These are phyloP conservation scores for Mormyrus iriodes DNA, from an alignment of 2,113 vertebrate species.

Conservation along the genomic window DNA sequence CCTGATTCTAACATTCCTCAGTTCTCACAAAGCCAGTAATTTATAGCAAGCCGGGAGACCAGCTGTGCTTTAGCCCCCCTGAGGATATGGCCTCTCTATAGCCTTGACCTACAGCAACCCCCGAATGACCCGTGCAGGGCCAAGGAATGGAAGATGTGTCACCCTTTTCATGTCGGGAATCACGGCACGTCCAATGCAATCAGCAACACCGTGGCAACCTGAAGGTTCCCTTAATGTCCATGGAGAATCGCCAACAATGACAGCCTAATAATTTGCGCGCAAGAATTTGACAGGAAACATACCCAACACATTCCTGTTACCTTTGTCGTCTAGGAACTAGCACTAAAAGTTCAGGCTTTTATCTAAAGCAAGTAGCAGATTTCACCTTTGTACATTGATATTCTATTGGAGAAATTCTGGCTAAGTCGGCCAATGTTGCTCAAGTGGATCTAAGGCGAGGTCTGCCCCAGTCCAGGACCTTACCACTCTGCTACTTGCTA, in stretches of 20 bases:
- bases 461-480: background rate
- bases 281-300: background rate
- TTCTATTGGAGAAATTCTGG: background rate
- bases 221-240: background rate
- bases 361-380: background rate
- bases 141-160: background rate
- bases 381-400: background rate
- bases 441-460: background rate
- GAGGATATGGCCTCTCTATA: background rate
- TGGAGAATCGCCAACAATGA: background rate
- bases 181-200: background rate
- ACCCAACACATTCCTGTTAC: background rate
- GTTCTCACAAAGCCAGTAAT: background rate
- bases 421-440: background rate
- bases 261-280: background rate
- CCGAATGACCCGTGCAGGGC: background rate
- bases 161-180: background rate
- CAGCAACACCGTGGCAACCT: background rate
- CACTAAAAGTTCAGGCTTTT: background rate
- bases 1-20: background rate
- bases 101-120: background rate
- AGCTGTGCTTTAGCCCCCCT: background rate
- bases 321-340: background rate
- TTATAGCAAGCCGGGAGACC: background rate
- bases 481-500: background rate